Conservation (phyloP, 2,797 vertebrate genomes). For the Smutsia temminckii region DNA sequence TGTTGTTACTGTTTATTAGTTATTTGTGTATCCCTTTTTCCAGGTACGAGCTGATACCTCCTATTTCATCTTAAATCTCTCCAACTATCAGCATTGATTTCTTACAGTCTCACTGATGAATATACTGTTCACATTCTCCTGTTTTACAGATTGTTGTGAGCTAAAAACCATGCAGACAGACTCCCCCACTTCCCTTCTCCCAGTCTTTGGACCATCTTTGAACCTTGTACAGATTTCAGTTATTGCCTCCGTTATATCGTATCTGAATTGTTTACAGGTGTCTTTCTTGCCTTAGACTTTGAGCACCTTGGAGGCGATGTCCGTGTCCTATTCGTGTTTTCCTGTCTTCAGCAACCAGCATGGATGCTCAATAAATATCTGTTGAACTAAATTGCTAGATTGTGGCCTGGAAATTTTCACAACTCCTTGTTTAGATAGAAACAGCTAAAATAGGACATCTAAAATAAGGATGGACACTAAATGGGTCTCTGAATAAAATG, state of each 20-base stretch:
- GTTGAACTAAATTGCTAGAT: neutral
- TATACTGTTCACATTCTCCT: fast-evolving
- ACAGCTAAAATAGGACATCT: neutral
- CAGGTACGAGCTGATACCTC: neutral
- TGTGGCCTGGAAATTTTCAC: neutral
- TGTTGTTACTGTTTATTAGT: neutral
- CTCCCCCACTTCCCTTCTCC: fast-evolving
- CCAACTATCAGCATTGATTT: neutral
- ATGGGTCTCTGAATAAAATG: neutral
- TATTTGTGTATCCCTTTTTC: neutral
- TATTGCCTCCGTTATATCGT: fast-evolving
- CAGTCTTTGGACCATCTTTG: neutral
- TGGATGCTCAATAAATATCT: neutral
- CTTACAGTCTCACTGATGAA: neutral
- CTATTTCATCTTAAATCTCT: neutral
- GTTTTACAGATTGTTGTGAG: neutral
- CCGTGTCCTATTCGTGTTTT: neutral
- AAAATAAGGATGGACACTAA: neutral
- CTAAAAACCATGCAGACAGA: neutral
- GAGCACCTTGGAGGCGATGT: neutral
- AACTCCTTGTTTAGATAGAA: neutral
- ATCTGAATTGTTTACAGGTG: neutral
- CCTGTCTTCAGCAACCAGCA: neutral
- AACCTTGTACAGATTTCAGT: neutral
- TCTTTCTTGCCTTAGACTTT: neutral